These are phyloP conservation scores for Sebastiscus tertius DNA, from an alignment of 2,797 vertebrate species.

Conservation along the genomic window DNA sequence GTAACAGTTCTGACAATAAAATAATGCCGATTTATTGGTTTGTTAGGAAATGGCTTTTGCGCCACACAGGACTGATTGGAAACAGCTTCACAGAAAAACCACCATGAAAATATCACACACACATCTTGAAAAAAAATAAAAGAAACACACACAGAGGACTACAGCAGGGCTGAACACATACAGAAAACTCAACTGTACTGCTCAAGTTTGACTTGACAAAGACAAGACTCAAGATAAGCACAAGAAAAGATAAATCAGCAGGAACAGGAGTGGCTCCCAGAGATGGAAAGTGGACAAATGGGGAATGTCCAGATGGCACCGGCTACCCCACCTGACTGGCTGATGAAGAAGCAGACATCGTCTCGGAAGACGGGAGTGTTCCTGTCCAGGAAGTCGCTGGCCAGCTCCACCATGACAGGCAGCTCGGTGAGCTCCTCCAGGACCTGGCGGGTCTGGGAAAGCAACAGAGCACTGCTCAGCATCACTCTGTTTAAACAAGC, in stretches of 20 bases:
- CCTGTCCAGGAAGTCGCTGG: slow-evolving; percentile 98
- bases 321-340: slow-evolving; percentile 90
- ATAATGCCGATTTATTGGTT: slow-evolving; percentile 15
- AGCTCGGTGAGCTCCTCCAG: slow-evolving; percentile 96
- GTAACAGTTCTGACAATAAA: slow-evolving; percentile 17
- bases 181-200: neutral
- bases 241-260: slow-evolving; percentile 3
- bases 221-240: neutral
- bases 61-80: neutral
- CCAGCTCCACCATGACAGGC: slow-evolving; percentile 98
- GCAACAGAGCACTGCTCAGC: slow-evolving; percentile 28
- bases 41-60: slow-evolving; percentile 17
- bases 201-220: neutral
- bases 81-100: slow-evolving; percentile 8
- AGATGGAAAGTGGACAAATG: slow-evolving; percentile 25
- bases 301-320: slow-evolving; percentile 36
- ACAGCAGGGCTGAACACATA: neutral
- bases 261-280: neutral
- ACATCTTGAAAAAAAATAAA: neutral
- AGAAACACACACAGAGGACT: neutral
- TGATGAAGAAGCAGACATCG: slow-evolving; percentile 99
- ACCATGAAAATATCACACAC: neutral
- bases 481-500: slow-evolving; percentile 23
- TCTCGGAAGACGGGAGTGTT: slow-evolving; percentile 98
- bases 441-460: slow-evolving; percentile 92